Evolutionary conservation across 2,888 invertebrate species (phyloP), one percentile per base, ranked within the genome.

Genomic region (Rhamphomyia laevipes): DNA sequence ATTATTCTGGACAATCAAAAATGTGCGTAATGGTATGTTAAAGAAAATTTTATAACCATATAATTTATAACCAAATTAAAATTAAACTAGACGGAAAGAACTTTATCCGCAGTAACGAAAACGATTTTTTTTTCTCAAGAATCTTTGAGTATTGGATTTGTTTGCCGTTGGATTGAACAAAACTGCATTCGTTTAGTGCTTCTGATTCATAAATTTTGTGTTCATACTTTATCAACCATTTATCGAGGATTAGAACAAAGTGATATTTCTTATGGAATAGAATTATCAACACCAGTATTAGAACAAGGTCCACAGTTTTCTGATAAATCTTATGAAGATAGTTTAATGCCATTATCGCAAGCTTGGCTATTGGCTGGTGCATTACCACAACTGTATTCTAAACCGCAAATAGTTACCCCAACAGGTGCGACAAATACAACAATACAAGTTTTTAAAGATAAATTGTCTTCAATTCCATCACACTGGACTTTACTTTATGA

Each of bases 401-500:
- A 70, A 52, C 76, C 77, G 1, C 70, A 65, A 49, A 66, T 63
- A 2, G 53, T 66, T 18, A 51, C 58, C 12, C 51, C 56, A 37
- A 51, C 58, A 47, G 40, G 38, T 1, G 58, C 59, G 35, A 52
- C 59, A 40, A 56, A 53, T 37, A 48, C 56, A 12, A 58, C 67
- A 7, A 70, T 73, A 6, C 72, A 73, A 55, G 67, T 70, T 51
- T 82, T 84, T 67, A 74, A 84, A 59, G 76, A 80, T 49, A 78
- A 81, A 51, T 69, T 82, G 17, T 81, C 81, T 57, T 74, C 80
- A 56, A 74, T 82, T 58, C 84, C 84, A 2, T 84, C 84, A 49
- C 88, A 89, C 70, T 94, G 93, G 93, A 78, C 81, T 47, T 74
- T 85, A 52, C 72, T 94, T 46, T 94, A 93, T 73, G 81, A 84